Conservation (phyloP, 2,113 vertebrate genomes). For the Syrrhaptes paradoxus region DNA sequence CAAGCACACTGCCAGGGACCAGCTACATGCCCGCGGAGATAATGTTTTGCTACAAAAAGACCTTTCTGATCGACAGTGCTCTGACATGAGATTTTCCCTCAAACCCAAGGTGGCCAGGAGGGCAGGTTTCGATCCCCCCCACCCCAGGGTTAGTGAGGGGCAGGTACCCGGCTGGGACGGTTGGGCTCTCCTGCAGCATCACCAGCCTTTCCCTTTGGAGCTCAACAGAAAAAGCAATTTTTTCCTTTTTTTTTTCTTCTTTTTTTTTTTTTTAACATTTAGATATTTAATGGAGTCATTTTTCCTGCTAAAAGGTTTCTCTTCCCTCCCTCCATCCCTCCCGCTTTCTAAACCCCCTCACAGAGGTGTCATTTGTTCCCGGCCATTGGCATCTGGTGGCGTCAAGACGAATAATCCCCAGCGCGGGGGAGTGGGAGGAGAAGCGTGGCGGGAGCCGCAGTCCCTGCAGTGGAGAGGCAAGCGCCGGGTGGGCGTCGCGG, state of each 20-base stretch:
- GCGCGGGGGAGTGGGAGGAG: not conserved
- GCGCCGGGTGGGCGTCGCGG: not conserved
- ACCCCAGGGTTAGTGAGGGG: not conserved
- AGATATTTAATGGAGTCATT: not conserved
- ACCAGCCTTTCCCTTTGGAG: not conserved
- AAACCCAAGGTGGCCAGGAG: not conserved
- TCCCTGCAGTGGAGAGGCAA: not conserved
- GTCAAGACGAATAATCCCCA: not conserved
- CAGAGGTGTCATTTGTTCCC: not conserved
- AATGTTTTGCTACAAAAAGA: not conserved
- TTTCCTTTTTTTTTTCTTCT: not conserved
- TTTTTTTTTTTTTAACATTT: not conserved
- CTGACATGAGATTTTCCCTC: not conserved
- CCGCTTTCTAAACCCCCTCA: not conserved
- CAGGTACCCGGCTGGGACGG: not conserved
- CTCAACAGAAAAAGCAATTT: not conserved
- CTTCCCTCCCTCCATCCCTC: not conserved
- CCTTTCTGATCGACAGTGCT: not conserved
- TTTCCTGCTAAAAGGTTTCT: not conserved
- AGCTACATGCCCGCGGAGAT: rapidly evolving
- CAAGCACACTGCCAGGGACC: not conserved
- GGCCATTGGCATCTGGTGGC: not conserved
- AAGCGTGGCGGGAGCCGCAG: not conserved
- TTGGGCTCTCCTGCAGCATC: not conserved
- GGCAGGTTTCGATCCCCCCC: not conserved